Base-by-base conservation (phyloP, 2,797 vertebrate species). In the Acanthiza pusilla region DNA sequence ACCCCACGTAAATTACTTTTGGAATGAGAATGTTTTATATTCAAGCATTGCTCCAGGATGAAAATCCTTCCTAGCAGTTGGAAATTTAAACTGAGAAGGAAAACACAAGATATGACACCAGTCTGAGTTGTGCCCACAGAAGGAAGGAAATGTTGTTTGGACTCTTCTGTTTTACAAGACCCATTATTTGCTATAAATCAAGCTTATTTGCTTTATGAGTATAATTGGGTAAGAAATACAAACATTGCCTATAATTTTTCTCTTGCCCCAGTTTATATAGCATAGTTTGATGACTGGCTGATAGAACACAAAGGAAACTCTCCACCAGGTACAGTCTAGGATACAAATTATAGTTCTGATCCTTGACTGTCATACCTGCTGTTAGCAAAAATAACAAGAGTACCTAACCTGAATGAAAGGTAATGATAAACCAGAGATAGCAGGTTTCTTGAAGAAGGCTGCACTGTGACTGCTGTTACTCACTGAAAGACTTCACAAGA, bases 1-100 rank as follows among this genome's bases (percentile, higher is more conserved):
- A 91, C 85, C 91, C 18, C 45, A 93, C 20, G 57, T 71, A 92
- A 93, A 91, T 80, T 94, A 45, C 6, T 94, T 88, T 86, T 61
- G 85, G 40, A 68, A 71, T 81, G 29, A 75, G 51, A 63, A 70
- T 47, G 13, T 58, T 96, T 94, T 83, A 78, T 80, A 92, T 94
- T 96, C 88, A 71, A 88, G 16, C 17, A 43, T 85, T 88, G 48
- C 27, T 75, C 51, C 30, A 57, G 40, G 21, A 93, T 82, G 63
- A 92, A 96, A 91, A 74, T 73, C 63, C n/a, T 74, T 79, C 43
- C 30, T 73, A 50, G 19, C 15, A 82, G 62, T 23, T 43, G 45
- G 60, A 77, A 91, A 74, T 79, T 77, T 72, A 85, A 85, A 77
- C n/a, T 63, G 48, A 77, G 54, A 63, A 73, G 57, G 63, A 60